Evolutionary conservation across 2,113 vertebrate species (phyloP), one percentile per base, ranked within the genome.

Genomic region (Ammospiza nelsoni): DNA sequence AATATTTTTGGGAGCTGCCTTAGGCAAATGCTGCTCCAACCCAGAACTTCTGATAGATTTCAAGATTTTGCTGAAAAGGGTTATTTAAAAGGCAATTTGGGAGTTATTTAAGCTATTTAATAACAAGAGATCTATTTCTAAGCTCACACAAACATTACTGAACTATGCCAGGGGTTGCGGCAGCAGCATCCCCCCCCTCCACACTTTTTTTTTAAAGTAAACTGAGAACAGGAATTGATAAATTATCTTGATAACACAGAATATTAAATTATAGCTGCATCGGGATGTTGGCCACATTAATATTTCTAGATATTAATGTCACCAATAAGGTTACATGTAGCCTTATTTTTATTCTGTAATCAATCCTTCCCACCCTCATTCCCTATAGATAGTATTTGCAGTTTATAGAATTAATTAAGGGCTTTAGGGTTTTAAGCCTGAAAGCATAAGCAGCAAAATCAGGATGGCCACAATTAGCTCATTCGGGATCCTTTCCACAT

Each of bases 261-360:
- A 12, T 3, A 58, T 8, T 2, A 59, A 74, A 25, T 2, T 31
- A 12, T 1, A 59, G 39, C 48, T 31, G 28, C 22, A 4, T 0
- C 6, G 28, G 44, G 73, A 15, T 9, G 6, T 2, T 13, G 17
- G 68, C 33, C 59, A 61, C 35, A 4, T 9, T 17, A 3, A 24
- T 12, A 24, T 9, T 37, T 68, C 80, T 19, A 28, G 19, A 62
- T 54, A 54, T 54, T 54, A 54, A 54, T 89, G 81, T 59, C 54
- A 68, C 27, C 21, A 35, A 9, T 7, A 48, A 79, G 5, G 4
- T 35, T 27, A 63, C 2, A 4, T 18, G 12, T 6, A 46, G n/a
- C 31, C 54, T 75, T 16, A 22, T 48, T 39, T 63, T 46, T 48
- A 55, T 27, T 55, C 37, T 73, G 27, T 46, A 12, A 65, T 46